Evolutionary conservation across 2,888 invertebrate genomes (phyloP).

Genomic region (Chesias legatella): DNA sequence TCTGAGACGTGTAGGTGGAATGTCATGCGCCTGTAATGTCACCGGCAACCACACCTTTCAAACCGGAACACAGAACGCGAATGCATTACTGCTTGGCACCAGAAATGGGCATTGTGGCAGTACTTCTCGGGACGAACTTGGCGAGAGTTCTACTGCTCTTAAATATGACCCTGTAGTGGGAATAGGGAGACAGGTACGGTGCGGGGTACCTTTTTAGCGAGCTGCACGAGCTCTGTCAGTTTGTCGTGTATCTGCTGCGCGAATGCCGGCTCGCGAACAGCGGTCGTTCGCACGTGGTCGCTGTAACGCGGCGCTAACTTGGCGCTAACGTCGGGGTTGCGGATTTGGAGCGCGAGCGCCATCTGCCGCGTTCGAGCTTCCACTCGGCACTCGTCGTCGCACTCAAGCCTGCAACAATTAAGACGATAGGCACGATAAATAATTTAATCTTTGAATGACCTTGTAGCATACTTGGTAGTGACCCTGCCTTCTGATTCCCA

Average conservation of each 20-base stretch:
- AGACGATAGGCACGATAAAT: too few species aligned
- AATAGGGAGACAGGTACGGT: too few species aligned
- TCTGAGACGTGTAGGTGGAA: too few species aligned
- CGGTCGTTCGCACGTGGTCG: slow-evolving; percentile 91
- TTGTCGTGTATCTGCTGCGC: slow-evolving; percentile 91
- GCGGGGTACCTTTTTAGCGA: slow-evolving; percentile 93
- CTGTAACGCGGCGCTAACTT: slow-evolving; percentile 92
- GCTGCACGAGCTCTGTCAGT: slow-evolving; percentile 90
- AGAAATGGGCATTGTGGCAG: too few species aligned
- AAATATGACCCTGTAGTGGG: too few species aligned
- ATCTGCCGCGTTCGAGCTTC: slow-evolving; percentile 93
- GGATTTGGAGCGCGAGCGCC: slow-evolving; percentile 95
- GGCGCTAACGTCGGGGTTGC: slow-evolving; percentile 91
- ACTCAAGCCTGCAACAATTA: slow-evolving; percentile 84
- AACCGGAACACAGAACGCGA: too few species aligned
- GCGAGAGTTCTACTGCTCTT: too few species aligned
- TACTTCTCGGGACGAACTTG: too few species aligned
- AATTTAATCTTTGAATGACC: background rate
- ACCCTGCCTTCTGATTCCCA: too few species aligned
- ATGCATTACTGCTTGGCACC: too few species aligned
- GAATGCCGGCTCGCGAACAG: slow-evolving; percentile 89
- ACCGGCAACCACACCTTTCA: too few species aligned
- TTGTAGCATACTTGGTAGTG: background rate
- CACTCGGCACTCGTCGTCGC: slow-evolving; percentile 94
- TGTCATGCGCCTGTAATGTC: too few species aligned